A percentile compares a stretch with the other conserved stretches of the same genome.
Evolutionary conservation across 2,888 invertebrate species (phyloP).

Genomic region (Lycia hirtaria): DNA sequence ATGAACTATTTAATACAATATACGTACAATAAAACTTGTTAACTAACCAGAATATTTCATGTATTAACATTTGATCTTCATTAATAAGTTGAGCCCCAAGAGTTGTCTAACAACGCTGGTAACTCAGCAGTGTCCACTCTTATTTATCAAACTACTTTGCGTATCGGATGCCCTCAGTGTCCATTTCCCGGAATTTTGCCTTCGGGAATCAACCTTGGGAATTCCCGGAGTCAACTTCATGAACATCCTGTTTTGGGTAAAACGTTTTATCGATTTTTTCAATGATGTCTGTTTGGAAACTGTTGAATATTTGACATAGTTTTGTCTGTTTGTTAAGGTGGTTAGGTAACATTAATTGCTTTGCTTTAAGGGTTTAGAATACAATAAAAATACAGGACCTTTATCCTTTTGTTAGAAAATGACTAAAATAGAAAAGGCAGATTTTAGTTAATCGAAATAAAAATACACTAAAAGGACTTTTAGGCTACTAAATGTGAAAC

Average conservation of each 20-base stretch:
- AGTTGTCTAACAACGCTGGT: background rate
- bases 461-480: too few relatives aligned
- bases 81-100: background rate
- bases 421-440: too few relatives aligned
- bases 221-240: slow-evolving; percentile 20
- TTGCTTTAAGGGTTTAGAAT: too few relatives aligned
- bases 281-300: background rate
- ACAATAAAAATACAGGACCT: too few relatives aligned
- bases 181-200: slow-evolving; percentile 8
- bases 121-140: slow-evolving; percentile 2
- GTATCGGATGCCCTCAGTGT: slow-evolving; percentile 9
- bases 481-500: too few relatives aligned
- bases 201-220: slow-evolving; percentile 18
- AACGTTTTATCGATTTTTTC: slow-evolving; percentile 12
- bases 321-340: background rate
- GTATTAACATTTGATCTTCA: background rate
- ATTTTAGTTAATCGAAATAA: background rate
- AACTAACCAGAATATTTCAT: background rate
- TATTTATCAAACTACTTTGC: slow-evolving; percentile 4
- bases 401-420: too few relatives aligned
- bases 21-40: too few relatives aligned
- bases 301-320: background rate
- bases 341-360: background rate
- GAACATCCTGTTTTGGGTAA: slow-evolving; percentile 12
- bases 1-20: too few relatives aligned